Base-by-base conservation (phyloP, 64 coral and sea anemone genomes). In the Porites australiensis region DNA sequence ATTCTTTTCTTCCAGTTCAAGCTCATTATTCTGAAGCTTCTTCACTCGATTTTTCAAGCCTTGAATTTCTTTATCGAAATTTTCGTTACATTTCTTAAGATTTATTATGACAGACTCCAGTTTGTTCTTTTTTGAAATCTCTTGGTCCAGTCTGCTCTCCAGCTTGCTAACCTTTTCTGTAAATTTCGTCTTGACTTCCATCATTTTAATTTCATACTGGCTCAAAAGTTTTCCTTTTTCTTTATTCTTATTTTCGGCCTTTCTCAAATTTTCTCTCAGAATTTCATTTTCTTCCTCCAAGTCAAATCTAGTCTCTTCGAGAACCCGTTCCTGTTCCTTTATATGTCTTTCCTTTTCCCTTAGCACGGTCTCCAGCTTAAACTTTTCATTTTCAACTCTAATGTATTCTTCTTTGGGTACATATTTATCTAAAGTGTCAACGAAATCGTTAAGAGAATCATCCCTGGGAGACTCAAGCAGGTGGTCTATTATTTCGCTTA, bases 401-500 rank as follows among this genome's bases (percentile, higher is more conserved):
- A 93, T 18, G 52, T 87, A 93, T 75, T 93, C 91, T 16, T 87
- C 91, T 64, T 93, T 86, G 14, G 91, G 82, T 18, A 87, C 82
- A 22, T 85, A 85, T 50, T 86, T 77, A 74, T 93, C 91, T 52
- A 87, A 87, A 22, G 72, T 75, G 64, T 77, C 91, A 70, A 93
- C 74, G 52, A 93, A 79, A 10, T 83, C 91, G 62, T 50, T 76
- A 15, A 93, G n/a, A 49, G 82, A 64, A 79, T 93, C 91, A 70
- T 60, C 21, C 58, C 50, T 77, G 2, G 91, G 82, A 46, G 21
- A 58, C 13, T 87, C 60, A n/a, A 79, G 82, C 82, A 93, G 65
- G 64, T 93, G 91, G 75, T 93, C 91, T 11, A 93, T 93, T 77
- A 93, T 93, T 71, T 93, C 91, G 23, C 91, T 85, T 64, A 93